Conservation (phyloP, 2,797 vertebrate genomes). For the Pipistrellus pygmaeus region DNA sequence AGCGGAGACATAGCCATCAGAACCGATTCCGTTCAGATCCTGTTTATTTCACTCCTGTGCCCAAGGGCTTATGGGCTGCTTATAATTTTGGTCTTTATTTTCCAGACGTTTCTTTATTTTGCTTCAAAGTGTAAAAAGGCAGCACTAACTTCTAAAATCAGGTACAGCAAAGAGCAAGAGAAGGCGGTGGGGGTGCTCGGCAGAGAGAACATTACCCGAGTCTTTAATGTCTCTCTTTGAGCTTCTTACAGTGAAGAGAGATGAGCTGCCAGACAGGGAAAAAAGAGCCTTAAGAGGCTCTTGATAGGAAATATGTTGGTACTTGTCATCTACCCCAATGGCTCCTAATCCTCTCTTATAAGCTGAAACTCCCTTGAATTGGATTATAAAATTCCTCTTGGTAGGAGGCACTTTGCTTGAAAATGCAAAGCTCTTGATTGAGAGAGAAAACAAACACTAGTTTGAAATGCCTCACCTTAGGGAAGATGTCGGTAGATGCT, state of each 20-base stretch:
- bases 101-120: slow-evolving; percentile 45
- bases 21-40: neutral
- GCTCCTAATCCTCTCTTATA: slow-evolving; percentile 74
- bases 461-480: slow-evolving; percentile 55
- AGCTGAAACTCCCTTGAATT: slow-evolving; percentile 75
- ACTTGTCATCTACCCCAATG: slow-evolving; percentile 73
- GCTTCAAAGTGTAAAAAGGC: slow-evolving; percentile 49
- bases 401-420: slow-evolving; percentile 67
- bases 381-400: slow-evolving; percentile 75
- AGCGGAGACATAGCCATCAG: neutral
- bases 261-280: slow-evolving; percentile 43
- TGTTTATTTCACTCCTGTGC: neutral
- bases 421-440: slow-evolving; percentile 74
- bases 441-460: slow-evolving; percentile 75
- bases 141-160: neutral
- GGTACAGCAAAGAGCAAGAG: neutral
- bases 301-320: slow-evolving; percentile 61
- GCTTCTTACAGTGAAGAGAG: slow-evolving; percentile 55
- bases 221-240: slow-evolving; percentile 42
- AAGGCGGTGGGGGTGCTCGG: neutral
- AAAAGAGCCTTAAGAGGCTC: slow-evolving; percentile 62
- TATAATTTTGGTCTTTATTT: slow-evolving; percentile 51
- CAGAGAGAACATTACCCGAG: slow-evolving; percentile 26
- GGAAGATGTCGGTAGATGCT: slow-evolving; percentile 22
- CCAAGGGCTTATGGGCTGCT: neutral